phyloP scores from a whole-genome alignment of 2,797 vertebrate species.

The Poecilia gillii region DNA sequence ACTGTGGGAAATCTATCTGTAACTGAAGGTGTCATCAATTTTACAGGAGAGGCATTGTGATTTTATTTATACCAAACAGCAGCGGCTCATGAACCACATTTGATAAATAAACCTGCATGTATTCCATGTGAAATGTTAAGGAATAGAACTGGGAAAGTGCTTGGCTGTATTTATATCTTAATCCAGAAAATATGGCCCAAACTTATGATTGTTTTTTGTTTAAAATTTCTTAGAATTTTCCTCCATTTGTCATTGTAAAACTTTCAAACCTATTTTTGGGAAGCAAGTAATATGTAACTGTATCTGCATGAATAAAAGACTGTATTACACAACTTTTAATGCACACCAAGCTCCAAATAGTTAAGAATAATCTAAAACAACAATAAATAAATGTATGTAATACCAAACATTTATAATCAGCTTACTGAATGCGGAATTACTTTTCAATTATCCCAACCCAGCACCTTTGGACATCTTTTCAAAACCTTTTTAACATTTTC shows the following conservation, averaged over 20 bases:
- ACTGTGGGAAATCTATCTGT: background rate
- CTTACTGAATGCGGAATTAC: background rate
- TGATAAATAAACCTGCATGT: background rate
- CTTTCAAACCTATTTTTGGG: background rate
- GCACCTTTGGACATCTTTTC: background rate
- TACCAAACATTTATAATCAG: background rate
- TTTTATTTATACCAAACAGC: background rate
- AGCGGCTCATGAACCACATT: background rate
- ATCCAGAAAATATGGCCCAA: background rate
- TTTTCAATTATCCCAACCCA: conserved; percentile 4
- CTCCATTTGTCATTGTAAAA: background rate
- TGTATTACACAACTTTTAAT: background rate
- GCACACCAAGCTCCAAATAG: background rate
- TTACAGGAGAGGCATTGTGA: background rate
- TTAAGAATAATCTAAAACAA: background rate
- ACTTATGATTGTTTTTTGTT: background rate
- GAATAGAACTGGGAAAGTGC: background rate
- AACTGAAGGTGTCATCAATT: background rate
- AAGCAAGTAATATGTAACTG: background rate
- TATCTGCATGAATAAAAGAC: background rate
- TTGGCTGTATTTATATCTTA: background rate
- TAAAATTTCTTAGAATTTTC: background rate
- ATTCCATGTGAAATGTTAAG: background rate
- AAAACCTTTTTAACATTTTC: background rate
- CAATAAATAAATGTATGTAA: background rate